These are phyloP conservation scores for Noctua fimbriata DNA, from an alignment of 2,888 invertebrate genomes.

Conservation along the genomic window DNA sequence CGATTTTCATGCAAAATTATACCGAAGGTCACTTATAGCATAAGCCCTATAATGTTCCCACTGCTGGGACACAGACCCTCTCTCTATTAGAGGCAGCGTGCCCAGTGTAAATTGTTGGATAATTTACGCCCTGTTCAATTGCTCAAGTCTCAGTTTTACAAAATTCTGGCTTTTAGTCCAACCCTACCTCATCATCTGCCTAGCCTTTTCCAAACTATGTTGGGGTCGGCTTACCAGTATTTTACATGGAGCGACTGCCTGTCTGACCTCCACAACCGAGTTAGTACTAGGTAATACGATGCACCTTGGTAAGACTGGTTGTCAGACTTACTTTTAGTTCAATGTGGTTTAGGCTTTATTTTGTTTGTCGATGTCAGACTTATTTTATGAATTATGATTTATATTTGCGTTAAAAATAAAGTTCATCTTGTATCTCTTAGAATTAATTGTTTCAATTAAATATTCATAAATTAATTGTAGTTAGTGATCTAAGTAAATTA, in stretches of 20 bases:
- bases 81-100: not conserved
- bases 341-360: not conserved
- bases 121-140: not conserved
- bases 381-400: not conserved
- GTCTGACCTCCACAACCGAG: too few species aligned
- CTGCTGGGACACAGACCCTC: not conserved
- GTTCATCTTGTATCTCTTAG: not conserved
- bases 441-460: not conserved
- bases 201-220: too few species aligned
- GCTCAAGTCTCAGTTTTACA: too few species aligned
- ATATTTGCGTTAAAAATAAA: not conserved
- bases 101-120: too few species aligned
- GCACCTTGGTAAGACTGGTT: too few species aligned
- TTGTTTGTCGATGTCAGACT: not conserved
- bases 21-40: too few species aligned
- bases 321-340: too few species aligned
- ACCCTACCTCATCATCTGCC: too few species aligned
- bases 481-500: not conserved
- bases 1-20: constrained; percentile 54
- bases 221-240: too few species aligned
- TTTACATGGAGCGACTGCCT: too few species aligned
- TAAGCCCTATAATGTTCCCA: not conserved
- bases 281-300: too few species aligned
- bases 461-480: not conserved
- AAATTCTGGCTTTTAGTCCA: too few species aligned